Percentiles rank a stretch among this genome's conserved stretches.
Conservation (phyloP, 2,113 vertebrate genomes). For the Urocynchramus pylzowi region DNA sequence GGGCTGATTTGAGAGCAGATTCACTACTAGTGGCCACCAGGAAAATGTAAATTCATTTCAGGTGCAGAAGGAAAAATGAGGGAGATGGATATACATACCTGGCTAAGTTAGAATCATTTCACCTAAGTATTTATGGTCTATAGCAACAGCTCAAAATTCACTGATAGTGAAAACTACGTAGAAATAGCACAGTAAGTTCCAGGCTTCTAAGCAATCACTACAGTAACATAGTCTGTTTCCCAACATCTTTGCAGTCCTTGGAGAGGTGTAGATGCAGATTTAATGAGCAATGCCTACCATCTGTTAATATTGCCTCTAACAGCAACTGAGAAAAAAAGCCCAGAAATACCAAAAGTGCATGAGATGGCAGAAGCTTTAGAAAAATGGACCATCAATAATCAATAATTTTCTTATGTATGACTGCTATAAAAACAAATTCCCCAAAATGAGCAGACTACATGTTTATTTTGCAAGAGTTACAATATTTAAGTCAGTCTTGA, state of each 20-base stretch:
- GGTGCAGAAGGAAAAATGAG: background rate
- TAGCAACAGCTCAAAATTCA: slow-evolving; percentile 4
- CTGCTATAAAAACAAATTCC: background rate
- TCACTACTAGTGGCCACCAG: background rate
- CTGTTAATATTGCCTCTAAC: slow-evolving; percentile 65
- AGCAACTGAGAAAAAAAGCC: slow-evolving; percentile 48
- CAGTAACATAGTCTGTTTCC: slow-evolving; percentile 54
- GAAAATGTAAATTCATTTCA: background rate
- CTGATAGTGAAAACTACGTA: background rate
- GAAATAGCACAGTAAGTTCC: slow-evolving; percentile 11
- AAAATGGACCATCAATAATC: background rate
- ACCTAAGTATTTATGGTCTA: background rate
- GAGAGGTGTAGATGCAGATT: slow-evolving; percentile 58
- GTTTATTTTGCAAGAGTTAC: background rate
- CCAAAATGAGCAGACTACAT: background rate
- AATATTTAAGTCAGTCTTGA: background rate
- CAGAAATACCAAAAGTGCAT: background rate
- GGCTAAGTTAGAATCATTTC: background rate
- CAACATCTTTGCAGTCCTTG: slow-evolving; percentile 51
- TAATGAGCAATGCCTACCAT: slow-evolving; percentile 68
- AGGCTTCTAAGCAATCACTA: background rate
- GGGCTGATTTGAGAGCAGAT: background rate
- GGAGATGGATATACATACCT: background rate
- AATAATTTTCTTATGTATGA: background rate
- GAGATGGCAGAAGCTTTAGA: slow-evolving; percentile 24